These are phyloP conservation scores for Agrotis ipsilon DNA, from an alignment of 2,888 invertebrate species.

Conservation along the genomic window DNA sequence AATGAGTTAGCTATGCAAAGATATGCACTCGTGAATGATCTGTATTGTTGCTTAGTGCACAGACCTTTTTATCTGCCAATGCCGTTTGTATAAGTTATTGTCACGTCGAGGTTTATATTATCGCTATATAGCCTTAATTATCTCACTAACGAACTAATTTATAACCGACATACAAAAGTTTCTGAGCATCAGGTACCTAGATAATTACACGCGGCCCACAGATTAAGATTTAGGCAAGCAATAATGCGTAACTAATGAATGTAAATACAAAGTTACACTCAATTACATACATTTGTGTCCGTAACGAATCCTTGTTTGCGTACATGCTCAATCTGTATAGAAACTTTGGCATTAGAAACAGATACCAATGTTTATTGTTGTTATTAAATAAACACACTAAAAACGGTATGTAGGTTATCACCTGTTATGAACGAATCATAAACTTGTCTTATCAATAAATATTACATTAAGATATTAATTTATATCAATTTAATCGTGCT, in stretches of 20 bases:
- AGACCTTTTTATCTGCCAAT: constrained; percentile 72
- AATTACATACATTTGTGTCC: constrained; percentile 50
- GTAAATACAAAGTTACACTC: constrained; percentile 44
- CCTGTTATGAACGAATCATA: constrained; percentile 72
- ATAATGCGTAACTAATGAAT: constrained; percentile 46
- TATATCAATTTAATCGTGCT: constrained; percentile 60
- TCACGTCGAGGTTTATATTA: constrained; percentile 41
- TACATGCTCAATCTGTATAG: constrained; percentile 40
- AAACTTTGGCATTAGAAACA: constrained; percentile 59
- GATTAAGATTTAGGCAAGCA: constrained; percentile 42
- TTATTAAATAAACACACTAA: constrained; percentile 58
- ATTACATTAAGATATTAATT: constrained; percentile 60
- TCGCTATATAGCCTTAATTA: constrained; percentile 9
- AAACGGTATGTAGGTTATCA: constrained; percentile 76
- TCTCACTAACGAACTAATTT: constrained; percentile 16
- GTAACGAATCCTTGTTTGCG: constrained; percentile 54
- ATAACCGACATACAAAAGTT: not conserved
- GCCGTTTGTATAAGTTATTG: constrained; percentile 62
- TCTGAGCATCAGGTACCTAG: not conserved
- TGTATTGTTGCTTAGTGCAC: constrained; percentile 65
- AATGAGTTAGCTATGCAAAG: constrained; percentile 51
- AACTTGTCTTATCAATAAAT: constrained; percentile 70
- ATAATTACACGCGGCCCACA: constrained; percentile 16
- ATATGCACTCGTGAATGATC: constrained; percentile 51
- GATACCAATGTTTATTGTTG: constrained; percentile 52